phyloP scores from a whole-genome alignment of 2,797 vertebrate genomes.

The Anabacerthia variegaticeps region DNA sequence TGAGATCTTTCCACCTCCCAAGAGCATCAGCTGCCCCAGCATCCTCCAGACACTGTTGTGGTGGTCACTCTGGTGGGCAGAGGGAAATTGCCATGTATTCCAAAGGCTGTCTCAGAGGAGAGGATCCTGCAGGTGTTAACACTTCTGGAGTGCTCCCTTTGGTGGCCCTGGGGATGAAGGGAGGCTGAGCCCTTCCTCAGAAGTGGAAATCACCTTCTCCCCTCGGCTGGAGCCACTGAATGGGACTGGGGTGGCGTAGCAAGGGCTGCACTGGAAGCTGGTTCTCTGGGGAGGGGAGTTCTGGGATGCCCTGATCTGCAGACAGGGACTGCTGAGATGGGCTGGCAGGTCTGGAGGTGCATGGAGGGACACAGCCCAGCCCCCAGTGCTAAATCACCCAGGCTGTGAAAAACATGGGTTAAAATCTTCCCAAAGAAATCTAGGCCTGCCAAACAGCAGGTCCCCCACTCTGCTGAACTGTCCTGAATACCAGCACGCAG shows the following conservation, averaged over 20 bases:
- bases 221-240: neutral
- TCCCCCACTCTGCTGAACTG: neutral
- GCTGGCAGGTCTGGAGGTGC: neutral
- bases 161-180: neutral
- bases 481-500: neutral
- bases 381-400: fast-evolving
- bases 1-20: fast-evolving
- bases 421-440: neutral
- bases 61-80: neutral
- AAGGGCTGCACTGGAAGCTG: neutral
- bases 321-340: neutral
- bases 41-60: fast-evolving
- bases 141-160: fast-evolving
- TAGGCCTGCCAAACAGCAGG: neutral
- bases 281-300: neutral
- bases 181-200: neutral
- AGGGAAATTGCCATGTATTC: fast-evolving
- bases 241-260: neutral
- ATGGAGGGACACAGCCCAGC: neutral
- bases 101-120: fast-evolving
- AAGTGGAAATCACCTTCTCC: neutral
- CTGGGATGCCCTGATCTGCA: fast-evolving
- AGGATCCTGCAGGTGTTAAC: fast-evolving
- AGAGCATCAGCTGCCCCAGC: neutral
- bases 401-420: neutral